Base-by-base conservation (phyloP, 2,888 invertebrate genomes). In the Gymnoscelis rufifasciata region DNA sequence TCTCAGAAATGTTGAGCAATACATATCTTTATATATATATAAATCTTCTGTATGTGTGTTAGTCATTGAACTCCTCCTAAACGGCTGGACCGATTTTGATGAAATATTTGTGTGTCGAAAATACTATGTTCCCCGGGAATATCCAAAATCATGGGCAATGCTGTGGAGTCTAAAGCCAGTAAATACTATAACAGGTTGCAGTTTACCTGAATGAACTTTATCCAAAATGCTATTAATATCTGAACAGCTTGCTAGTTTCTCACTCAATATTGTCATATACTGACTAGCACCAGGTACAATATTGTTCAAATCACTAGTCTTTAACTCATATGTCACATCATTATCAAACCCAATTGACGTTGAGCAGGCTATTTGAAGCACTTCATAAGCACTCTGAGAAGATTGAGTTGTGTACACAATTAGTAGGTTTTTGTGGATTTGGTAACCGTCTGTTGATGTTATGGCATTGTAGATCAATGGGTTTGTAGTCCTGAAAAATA, bases 121-220 rank as follows among this genome's bases (percentile, higher is more conserved):
- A n/a, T n/a, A n/a, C n/a, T n/a, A n/a, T n/a, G n/a, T n/a, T n/a
- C n/a, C n/a, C n/a, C n/a, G n/a, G n/a, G n/a, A n/a, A n/a, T n/a
- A n/a, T n/a, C n/a, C n/a, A n/a, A n/a, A n/a, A n/a, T n/a, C n/a
- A n/a, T n/a, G n/a, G n/a, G n/a, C n/a, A n/a, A n/a, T n/a, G 23
- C 6, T 23, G 23, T 23, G 6, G 6, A 23, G 23, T 23, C 23
- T 23, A 23, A 23, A 23, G 6, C 3, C 23, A 23, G 23, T 6
- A 23, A 23, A 23, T 23, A 5, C 23, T 5, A 23, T 6, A 23
- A 23, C 23, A n/a, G n/a, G n/a, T n/a, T n/a, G n/a, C n/a, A n/a
- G n/a, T n/a, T 33, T 64, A 89, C 90, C 89, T 72, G 68, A 76
- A 71, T 89, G 87, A 12, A 90, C 87, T 57, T 74, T 81, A 60